A percentile compares a stretch with the other conserved stretches of the same genome.
Evolutionary conservation across 2,113 vertebrate genomes (phyloP).

Genomic region (Festucalex cinctus): DNA sequence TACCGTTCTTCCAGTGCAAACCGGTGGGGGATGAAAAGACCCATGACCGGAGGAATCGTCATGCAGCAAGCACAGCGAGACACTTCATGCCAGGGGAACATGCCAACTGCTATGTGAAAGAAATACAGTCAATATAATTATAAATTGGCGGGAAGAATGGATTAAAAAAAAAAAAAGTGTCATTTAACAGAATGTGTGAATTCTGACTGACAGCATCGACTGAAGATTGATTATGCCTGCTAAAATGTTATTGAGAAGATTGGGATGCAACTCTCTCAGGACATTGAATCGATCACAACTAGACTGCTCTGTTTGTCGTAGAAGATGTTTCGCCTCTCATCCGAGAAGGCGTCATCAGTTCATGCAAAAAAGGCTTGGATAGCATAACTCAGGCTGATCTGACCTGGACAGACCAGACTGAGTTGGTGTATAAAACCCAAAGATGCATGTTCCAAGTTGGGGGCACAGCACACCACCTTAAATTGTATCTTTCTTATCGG

Average conservation of each 20-base stretch:
- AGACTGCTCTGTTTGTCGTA: neutral
- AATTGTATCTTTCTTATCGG: no score
- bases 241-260: neutral
- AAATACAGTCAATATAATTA: slow-evolving; percentile 38
- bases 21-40: slow-evolving; percentile 42
- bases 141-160: slow-evolving; percentile 10
- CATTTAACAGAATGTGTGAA: neutral
- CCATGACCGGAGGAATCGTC: slow-evolving; percentile 49
- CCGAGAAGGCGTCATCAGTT: no score
- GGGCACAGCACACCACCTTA: no score
- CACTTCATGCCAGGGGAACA: slow-evolving; percentile 59
- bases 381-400: no score
- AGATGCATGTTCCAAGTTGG: no score
- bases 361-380: no score
- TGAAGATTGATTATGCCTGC: slow-evolving; percentile 6
- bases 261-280: neutral
- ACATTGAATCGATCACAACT: neutral
- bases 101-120: slow-evolving; percentile 51
- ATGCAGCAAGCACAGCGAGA: slow-evolving; percentile 68
- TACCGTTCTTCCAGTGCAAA: slow-evolving; percentile 53
- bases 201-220: neutral
- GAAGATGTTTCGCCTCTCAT: no score
- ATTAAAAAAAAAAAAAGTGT: slow-evolving; percentile 12
- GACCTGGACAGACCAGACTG: no score
- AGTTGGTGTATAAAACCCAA: no score